phyloP scores from a whole-genome alignment of 2,113 vertebrate genomes.

The Cochlearius cochlearius region DNA sequence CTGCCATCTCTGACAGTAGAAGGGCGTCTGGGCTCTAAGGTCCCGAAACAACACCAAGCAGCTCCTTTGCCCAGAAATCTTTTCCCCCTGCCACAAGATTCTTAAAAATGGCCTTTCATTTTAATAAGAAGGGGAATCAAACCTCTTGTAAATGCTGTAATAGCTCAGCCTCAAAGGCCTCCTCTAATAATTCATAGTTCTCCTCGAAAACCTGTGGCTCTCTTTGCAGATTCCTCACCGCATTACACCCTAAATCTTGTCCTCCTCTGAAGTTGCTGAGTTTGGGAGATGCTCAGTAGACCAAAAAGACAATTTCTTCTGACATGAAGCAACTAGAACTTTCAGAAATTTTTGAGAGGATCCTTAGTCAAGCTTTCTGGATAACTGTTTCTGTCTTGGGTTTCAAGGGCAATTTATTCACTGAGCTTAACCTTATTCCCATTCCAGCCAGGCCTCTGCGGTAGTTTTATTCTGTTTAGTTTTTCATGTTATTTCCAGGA shows the following conservation, averaged over 20 bases:
- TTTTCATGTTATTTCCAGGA: not conserved
- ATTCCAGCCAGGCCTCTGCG: not conserved
- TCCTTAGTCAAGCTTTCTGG: not conserved
- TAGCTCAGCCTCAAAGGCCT: not conserved
- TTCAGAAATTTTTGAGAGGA: not conserved
- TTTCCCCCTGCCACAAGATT: not conserved
- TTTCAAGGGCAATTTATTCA: not conserved
- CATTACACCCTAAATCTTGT: not conserved
- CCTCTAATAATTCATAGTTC: not conserved
- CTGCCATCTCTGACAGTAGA: not conserved
- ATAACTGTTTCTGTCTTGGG: not conserved
- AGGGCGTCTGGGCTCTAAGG: not conserved
- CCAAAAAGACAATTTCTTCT: not conserved
- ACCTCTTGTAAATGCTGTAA: not conserved
- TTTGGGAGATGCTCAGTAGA: not conserved
- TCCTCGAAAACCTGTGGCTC: not conserved
- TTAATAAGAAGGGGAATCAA: not conserved
- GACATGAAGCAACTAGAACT: not conserved
- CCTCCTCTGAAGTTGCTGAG: not conserved
- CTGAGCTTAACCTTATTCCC: not conserved
- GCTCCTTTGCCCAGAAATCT: not conserved
- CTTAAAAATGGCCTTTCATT: not conserved
- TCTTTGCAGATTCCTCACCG: not conserved
- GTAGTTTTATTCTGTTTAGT: not conserved
- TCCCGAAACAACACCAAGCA: not conserved